Evolutionary conservation across 2,113 vertebrate genomes (phyloP), one percentile per base, ranked within the genome.

Genomic region (Chionodraco myersi): DNA sequence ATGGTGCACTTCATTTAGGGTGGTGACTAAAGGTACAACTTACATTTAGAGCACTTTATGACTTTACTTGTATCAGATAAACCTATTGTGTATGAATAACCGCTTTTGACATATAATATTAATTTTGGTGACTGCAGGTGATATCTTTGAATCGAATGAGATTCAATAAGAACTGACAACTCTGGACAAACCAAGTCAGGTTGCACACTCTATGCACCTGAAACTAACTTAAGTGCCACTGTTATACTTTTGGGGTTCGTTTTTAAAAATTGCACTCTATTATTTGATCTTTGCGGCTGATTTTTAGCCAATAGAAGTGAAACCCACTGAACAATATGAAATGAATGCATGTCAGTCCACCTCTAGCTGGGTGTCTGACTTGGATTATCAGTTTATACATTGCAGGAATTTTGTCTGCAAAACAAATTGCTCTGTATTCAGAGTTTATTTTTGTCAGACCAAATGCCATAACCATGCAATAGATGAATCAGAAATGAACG

Each of bases 1-100:
- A 97, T 97, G 96, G 96, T 98, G 88, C 97, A 98, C 92, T 99
- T 99, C 86, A 96, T 97, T 85, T 99, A 93, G 95, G 49, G 75
- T 56, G 45, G 73, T 82, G 21, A 61, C 23, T 52, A 41, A 77
- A 56, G 0, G 13, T 7, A 52, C n/a, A 79, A 4, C 4, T 13
- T 44, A 12, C 34, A 14, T 72, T 59, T 36, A 52, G 64, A 77
- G 81, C 87, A 88, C 80, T 82, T 87, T 76, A 62, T 81, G 18
- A 56, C 10, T 51, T 21, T 15, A 56, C 10, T 51, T 21, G 15
- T 78, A 6, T 63, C 21, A 77, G 51, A 21, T 66, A 49, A 41
- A 51, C 6, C 3, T 75, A 9, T 9, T 72, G 4, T 48, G 83
- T 59, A 30, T 53, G 12, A 34, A 48, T 60, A 16, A 79, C 58